Percentiles rank a stretch among this genome's conserved stretches.
These are phyloP conservation scores for Philereme transversata DNA, from an alignment of 2,888 invertebrate genomes.

Conservation along the genomic window DNA sequence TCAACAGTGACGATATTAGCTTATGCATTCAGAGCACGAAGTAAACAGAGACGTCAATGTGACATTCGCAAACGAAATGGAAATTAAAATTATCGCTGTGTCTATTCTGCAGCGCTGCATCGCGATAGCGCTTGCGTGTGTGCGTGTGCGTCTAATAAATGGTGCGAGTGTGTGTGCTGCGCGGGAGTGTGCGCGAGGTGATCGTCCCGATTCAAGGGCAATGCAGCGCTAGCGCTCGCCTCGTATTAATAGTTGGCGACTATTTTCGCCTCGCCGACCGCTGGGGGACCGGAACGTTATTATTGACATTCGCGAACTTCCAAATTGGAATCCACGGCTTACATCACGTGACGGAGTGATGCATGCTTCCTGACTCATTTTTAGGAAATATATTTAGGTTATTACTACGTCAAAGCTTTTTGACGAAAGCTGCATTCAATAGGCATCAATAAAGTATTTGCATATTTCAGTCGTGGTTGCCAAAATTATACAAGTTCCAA, in stretches of 20 bases:
- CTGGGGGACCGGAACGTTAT: conserved; percentile 78
- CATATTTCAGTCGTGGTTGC: neutral
- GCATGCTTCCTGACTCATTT: conserved; percentile 11
- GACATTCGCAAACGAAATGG: conserved; percentile 75
- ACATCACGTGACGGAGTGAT: conserved; percentile 40
- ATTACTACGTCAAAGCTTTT: neutral
- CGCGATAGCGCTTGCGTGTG: conserved; percentile 55
- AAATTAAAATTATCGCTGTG: conserved; percentile 73
- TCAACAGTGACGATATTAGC: conserved; percentile 23
- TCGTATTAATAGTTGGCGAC: conserved; percentile 81
- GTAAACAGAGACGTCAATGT: conserved; percentile 60
- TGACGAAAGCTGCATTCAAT: neutral
- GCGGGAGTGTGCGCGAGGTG: conserved; percentile 76
- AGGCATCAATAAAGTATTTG: neutral
- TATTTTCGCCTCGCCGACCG: conserved; percentile 77
- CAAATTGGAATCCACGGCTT: conserved; percentile 61
- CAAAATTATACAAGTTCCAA: conserved; percentile 3
- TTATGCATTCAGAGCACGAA: conserved; percentile 45
- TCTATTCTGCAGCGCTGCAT: conserved; percentile 73
- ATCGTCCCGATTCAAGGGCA: conserved; percentile 83
- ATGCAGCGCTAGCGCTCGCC: conserved; percentile 78
- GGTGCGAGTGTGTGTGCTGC: conserved; percentile 48
- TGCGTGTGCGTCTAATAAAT: conserved; percentile 50
- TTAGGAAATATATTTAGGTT: neutral
- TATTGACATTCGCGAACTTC: conserved; percentile 81